These are phyloP conservation scores for Coluber constrictor DNA, from an alignment of 2,797 vertebrate species.

Conservation along the genomic window DNA sequence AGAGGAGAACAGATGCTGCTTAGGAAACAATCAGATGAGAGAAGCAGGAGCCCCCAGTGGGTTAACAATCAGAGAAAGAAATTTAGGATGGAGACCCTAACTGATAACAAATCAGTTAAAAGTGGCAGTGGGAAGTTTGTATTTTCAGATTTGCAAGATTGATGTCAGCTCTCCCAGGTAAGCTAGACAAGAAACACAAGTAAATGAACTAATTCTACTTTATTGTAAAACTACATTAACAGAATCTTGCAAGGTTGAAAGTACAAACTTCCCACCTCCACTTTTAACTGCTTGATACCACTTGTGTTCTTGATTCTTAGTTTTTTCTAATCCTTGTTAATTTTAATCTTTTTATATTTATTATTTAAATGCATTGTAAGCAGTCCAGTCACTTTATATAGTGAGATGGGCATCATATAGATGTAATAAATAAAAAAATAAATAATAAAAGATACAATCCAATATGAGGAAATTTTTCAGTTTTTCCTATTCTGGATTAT, in stretches of 20 bases:
- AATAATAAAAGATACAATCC: background rate
- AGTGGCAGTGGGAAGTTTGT: background rate
- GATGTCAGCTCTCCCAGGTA: background rate
- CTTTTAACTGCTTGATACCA: background rate
- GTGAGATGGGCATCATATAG: background rate
- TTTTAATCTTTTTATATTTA: background rate
- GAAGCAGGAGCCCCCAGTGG: background rate
- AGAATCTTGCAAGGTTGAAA: background rate
- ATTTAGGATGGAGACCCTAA: background rate
- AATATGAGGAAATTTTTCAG: background rate
- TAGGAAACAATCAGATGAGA: background rate
- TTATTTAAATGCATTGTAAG: background rate
- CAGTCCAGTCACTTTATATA: background rate
- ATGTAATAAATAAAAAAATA: background rate
- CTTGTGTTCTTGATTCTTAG: background rate
- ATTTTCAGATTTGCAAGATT: background rate
- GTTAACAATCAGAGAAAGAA: background rate
- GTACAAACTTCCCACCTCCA: background rate
- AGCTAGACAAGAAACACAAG: background rate
- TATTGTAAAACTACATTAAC: background rate
- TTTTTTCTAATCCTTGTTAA: background rate
- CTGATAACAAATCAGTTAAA: background rate
- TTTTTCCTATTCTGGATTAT: background rate
- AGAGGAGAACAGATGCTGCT: background rate
- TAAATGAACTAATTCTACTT: background rate